phyloP scores from a whole-genome alignment of 2,797 vertebrate species.

The Microctenopoma steveboyesi region DNA sequence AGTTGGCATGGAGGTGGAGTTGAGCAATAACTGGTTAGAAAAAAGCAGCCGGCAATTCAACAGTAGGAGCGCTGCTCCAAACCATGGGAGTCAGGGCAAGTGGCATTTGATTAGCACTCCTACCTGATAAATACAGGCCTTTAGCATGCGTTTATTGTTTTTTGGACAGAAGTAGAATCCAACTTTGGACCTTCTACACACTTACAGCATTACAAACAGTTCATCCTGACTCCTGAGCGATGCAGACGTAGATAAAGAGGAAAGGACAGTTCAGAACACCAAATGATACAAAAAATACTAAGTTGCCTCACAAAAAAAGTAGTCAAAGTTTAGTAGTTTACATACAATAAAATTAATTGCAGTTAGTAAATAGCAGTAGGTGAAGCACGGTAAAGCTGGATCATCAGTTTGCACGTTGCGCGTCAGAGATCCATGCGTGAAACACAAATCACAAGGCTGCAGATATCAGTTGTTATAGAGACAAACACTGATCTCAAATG shows the following conservation, averaged over 20 bases:
- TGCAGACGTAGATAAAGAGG: constrained; percentile 42
- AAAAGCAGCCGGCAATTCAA: constrained; percentile 26
- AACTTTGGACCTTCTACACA: constrained; percentile 43
- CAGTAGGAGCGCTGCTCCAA: constrained; percentile 36
- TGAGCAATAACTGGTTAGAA: constrained; percentile 6
- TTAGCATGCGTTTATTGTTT: constrained; percentile 23
- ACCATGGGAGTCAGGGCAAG: constrained; percentile 21
- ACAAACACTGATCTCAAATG: constrained; percentile 33
- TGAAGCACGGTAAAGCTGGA: neutral
- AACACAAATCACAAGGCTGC: constrained; percentile 9
- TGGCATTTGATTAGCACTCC: constrained; percentile 18
- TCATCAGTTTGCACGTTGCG: constrained; percentile 24
- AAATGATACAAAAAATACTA: constrained; percentile 14
- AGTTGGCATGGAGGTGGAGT: constrained; percentile 31
- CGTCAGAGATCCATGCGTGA: constrained; percentile 53
- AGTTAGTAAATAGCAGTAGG: constrained; percentile 39
- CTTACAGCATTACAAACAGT: constrained; percentile 82
- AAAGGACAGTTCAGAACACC: constrained; percentile 56
- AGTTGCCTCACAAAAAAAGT: constrained; percentile 13
- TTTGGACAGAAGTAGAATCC: constrained; percentile 9
- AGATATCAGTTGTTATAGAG: neutral
- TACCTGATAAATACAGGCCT: constrained; percentile 23
- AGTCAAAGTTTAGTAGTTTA: constrained; percentile 12
- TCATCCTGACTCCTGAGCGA: constrained; percentile 75
- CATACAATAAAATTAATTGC: constrained; percentile 28